phyloP scores from a whole-genome alignment of 2,797 vertebrate species.

The Lagorchestes hirsutus region DNA sequence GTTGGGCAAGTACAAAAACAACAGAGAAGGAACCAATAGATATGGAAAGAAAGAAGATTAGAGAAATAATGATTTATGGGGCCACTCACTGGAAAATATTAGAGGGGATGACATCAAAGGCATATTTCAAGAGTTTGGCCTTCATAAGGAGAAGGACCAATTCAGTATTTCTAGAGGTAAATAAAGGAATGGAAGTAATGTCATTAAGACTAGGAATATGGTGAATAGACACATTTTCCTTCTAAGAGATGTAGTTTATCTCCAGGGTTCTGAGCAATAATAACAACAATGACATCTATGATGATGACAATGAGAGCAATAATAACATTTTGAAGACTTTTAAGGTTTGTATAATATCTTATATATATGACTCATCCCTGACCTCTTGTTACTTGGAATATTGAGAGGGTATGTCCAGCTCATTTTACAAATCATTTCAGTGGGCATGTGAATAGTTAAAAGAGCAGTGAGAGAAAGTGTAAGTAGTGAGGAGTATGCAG shows the following conservation, averaged over 20 bases:
- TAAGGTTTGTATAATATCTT: background rate
- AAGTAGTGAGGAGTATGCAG: too few species aligned
- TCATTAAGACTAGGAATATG: background rate
- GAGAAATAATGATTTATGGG: background rate
- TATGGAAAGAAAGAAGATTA: background rate
- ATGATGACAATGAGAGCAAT: background rate
- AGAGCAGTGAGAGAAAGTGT: too few species aligned
- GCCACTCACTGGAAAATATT: background rate
- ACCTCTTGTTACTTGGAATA: background rate
- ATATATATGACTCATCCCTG: background rate
- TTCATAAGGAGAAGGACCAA: background rate
- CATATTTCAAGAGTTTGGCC: too few species aligned
- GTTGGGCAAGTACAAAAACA: background rate
- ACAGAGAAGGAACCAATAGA: background rate
- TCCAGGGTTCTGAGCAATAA: background rate
- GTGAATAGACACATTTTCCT: background rate
- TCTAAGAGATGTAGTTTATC: background rate
- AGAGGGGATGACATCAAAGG: background rate
- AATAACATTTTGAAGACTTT: background rate
- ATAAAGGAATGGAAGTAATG: background rate
- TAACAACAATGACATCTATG: background rate
- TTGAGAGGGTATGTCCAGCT: background rate
- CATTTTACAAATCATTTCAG: background rate
- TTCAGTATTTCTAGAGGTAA: background rate
- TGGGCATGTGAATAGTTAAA: background rate